phyloP scores from a whole-genome alignment of 2,113 vertebrate species.

The Piaya cayana region DNA sequence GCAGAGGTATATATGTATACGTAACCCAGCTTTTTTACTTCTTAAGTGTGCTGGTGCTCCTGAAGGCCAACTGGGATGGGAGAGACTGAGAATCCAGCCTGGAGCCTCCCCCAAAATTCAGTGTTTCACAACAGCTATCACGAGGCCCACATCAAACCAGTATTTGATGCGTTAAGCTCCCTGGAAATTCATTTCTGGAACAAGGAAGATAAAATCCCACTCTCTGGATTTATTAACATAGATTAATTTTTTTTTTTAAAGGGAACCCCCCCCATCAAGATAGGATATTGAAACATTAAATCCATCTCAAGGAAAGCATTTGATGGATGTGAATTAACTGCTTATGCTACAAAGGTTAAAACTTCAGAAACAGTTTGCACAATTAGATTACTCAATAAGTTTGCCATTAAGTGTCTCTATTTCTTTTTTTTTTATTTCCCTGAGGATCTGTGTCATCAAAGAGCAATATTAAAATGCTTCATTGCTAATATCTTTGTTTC shows the following conservation, averaged over 20 bases:
- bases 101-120: not conserved
- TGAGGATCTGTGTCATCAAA: not conserved
- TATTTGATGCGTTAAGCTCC: not conserved
- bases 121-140: not conserved
- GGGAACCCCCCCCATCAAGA: conserved; percentile 1
- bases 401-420: not conserved
- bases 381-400: not conserved
- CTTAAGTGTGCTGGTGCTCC: not conserved
- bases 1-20: not conserved
- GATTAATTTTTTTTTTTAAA: not conserved
- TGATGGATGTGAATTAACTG: conserved; percentile 41
- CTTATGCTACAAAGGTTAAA: conserved; percentile 40
- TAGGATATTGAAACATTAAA: conserved; percentile 69
- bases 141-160: not conserved
- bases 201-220: not conserved
- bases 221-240: not conserved
- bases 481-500: not conserved
- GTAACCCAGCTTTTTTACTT: not conserved
- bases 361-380: not conserved
- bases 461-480: not conserved
- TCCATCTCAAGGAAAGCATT: conserved; percentile 40
- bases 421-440: not conserved
- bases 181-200: not conserved
- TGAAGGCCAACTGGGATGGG: not conserved
- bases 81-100: not conserved